Evolutionary conservation across 2,113 vertebrate species (phyloP).

Genomic region (Corynorhinus townsendii): DNA sequence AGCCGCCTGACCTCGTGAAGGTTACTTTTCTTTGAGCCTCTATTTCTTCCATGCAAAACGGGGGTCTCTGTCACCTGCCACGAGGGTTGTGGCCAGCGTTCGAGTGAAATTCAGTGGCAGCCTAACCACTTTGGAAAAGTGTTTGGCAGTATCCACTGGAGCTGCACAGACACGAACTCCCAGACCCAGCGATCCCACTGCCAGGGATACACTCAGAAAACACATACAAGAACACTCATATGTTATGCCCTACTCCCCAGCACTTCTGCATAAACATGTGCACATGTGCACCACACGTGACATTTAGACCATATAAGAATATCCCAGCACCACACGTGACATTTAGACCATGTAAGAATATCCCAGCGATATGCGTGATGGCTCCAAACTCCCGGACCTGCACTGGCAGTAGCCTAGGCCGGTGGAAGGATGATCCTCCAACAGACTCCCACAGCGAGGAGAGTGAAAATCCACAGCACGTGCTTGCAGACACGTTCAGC

Average conservation of each 20-base stretch:
- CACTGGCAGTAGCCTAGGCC: rapidly evolving
- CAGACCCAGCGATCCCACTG: rapidly evolving
- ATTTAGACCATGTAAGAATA: neutral
- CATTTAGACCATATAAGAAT: neutral
- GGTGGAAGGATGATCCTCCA: rapidly evolving
- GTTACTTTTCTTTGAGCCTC: neutral
- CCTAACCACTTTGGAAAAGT: neutral
- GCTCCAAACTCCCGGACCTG: neutral
- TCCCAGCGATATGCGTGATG: rapidly evolving
- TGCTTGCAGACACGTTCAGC: rapidly evolving
- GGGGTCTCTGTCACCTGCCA: neutral
- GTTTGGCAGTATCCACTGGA: neutral
- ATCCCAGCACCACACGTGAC: no score
- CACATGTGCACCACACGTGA: rapidly evolving
- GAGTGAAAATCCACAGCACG: rapidly evolving
- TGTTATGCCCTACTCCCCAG: rapidly evolving
- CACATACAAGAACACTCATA: rapidly evolving
- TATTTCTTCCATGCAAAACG: no score
- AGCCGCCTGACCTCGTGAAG: neutral
- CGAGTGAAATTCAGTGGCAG: rapidly evolving
- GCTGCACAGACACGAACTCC: neutral
- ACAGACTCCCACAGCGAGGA: rapidly evolving
- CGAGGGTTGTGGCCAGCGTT: neutral
- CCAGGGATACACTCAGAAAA: neutral
- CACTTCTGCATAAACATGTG: rapidly evolving